Evolutionary conservation across 2,797 vertebrate genomes (phyloP).

Genomic region (Apodemus agrarius): DNA sequence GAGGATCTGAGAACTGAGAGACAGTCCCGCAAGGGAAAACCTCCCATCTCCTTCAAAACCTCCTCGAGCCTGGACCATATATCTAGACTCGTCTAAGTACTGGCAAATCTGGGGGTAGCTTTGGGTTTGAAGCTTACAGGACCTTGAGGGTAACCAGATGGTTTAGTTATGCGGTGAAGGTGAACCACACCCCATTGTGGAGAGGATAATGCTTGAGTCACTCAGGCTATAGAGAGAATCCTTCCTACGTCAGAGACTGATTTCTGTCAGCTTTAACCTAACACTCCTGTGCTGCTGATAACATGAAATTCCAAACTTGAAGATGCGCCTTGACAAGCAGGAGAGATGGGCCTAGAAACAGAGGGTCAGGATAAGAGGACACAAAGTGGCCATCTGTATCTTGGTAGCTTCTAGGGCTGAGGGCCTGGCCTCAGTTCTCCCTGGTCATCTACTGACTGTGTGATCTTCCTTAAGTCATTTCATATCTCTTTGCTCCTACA

Average conservation of each 20-base stretch:
- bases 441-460: background rate
- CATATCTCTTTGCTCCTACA: background rate
- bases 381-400: background rate
- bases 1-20: background rate
- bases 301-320: background rate
- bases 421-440: background rate
- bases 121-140: background rate
- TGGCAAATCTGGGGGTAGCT: background rate
- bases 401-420: background rate
- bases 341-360: background rate
- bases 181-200: background rate
- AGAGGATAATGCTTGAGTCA: background rate
- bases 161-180: background rate
- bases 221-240: background rate
- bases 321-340: background rate
- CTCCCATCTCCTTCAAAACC: background rate
- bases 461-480: background rate
- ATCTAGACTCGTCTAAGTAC: background rate
- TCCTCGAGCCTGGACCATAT: background rate
- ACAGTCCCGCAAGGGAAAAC: background rate
- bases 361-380: background rate
- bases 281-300: background rate
- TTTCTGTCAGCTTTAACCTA: background rate
- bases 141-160: background rate
- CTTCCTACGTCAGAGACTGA: accelerated